Evolutionary conservation across 2,888 invertebrate genomes (phyloP).

Genomic region (Eremobia ochroleuca): DNA sequence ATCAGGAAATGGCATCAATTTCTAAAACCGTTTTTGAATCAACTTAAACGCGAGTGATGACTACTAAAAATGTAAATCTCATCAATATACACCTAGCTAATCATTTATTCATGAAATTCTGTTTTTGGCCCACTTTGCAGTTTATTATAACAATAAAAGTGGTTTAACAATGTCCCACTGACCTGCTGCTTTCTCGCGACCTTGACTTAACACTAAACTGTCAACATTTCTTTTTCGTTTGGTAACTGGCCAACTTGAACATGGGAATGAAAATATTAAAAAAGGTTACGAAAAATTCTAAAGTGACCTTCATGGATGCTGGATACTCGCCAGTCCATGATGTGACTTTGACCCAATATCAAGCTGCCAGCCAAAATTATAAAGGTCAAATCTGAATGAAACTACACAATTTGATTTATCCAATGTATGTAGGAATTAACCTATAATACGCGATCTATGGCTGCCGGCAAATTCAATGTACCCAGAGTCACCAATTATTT

Average conservation of each 20-base stretch:
- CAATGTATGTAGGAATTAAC: constrained; percentile 13
- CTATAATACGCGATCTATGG: no score
- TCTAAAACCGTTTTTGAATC: constrained; percentile 1
- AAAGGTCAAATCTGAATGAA: constrained; percentile 45
- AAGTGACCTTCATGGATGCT: constrained; percentile 70
- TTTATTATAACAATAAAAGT: constrained; percentile 53
- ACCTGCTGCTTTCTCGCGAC: constrained; percentile 69
- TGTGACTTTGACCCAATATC: constrained; percentile 73
- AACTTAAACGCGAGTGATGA: neutral
- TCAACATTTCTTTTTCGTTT: constrained; percentile 67
- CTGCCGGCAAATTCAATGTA: no score
- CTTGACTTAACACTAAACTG: constrained; percentile 69
- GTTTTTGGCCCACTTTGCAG: constrained; percentile 57
- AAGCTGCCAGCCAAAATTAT: constrained; percentile 58
- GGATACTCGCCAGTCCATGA: constrained; percentile 73
- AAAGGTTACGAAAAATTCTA: constrained; percentile 61
- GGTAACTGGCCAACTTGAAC: constrained; percentile 71
- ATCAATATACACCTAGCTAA: constrained; percentile 41
- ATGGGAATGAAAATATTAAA: constrained; percentile 62
- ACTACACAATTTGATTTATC: constrained; percentile 13
- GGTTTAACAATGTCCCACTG: constrained; percentile 65
- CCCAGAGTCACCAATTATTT: no score
- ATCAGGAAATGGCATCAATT: constrained; percentile 2
- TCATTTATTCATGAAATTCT: constrained; percentile 56
- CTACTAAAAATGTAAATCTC: constrained; percentile 38